Evolutionary conservation across 2,113 vertebrate genomes (phyloP).

Genomic region (Dunckerocampus dactyliophorus): DNA sequence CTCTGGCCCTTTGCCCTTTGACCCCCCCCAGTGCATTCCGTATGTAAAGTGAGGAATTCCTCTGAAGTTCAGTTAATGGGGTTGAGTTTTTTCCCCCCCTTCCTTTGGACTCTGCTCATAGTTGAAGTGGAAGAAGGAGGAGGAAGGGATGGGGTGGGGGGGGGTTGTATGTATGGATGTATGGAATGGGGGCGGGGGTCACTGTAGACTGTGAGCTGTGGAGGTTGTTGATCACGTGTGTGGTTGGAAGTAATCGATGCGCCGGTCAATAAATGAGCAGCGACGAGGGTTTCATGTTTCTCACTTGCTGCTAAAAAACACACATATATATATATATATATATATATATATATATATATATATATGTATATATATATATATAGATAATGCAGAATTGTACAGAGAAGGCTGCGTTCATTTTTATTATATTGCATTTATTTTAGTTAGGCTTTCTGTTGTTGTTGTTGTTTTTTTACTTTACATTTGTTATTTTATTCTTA

Average conservation of each 20-base stretch:
- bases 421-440: too few species aligned
- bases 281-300: neutral
- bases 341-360: too few species aligned
- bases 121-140: neutral
- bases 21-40: slow-evolving; percentile 79
- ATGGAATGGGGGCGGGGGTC: neutral
- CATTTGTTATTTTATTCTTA: too few species aligned
- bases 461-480: too few species aligned
- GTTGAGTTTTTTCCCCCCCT: slow-evolving; percentile 35
- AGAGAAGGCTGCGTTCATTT: too few species aligned
- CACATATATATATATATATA: too few species aligned
- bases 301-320: neutral
- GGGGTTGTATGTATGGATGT: neutral
- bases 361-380: too few species aligned
- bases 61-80: slow-evolving; percentile 76
- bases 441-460: too few species aligned
- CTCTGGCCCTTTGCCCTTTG: slow-evolving; percentile 86
- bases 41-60: slow-evolving; percentile 81
- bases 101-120: slow-evolving; percentile 50
- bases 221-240: slow-evolving; percentile 9
- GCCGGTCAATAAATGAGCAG: neutral
- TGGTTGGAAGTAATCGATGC: neutral
- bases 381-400: too few species aligned
- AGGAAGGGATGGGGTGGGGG: neutral
- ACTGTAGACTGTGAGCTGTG: slow-evolving; percentile 28